Percentiles rank a stretch among this genome's conserved stretches.
Evolutionary conservation across 2,888 invertebrate genomes (phyloP).

Genomic region (Steinernema hermaphroditum): DNA sequence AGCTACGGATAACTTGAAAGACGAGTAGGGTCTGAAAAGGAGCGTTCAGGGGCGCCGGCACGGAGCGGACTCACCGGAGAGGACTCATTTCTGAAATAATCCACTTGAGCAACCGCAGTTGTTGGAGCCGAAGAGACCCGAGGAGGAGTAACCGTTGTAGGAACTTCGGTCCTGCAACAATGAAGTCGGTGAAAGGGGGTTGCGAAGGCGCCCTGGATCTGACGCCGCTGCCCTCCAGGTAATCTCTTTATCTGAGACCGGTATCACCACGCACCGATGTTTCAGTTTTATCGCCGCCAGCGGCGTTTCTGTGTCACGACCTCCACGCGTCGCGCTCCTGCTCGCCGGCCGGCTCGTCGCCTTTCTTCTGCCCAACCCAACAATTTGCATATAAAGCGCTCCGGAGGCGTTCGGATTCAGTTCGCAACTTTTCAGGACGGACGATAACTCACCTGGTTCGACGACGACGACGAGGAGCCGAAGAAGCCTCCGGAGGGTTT

Average conservation of each 20-base stretch:
- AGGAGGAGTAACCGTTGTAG: slow-evolving; percentile 44
- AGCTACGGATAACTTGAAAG: slow-evolving; percentile 8
- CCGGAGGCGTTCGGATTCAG: background rate
- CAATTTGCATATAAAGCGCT: slow-evolving; percentile 23
- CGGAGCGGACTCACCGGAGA: slow-evolving; percentile 6
- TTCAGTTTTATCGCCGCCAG: slow-evolving; percentile 31
- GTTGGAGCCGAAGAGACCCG: slow-evolving; percentile 46
- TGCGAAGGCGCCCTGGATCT: slow-evolving; percentile 12
- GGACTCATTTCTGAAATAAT: slow-evolving; percentile 43
- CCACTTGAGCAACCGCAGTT: slow-evolving; percentile 44
- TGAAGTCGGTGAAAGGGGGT: slow-evolving; percentile 6
- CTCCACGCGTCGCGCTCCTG: slow-evolving; percentile 26
- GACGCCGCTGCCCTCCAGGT: background rate
- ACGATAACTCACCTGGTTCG: slow-evolving; percentile 48
- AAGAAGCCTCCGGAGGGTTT: slow-evolving; percentile 24
- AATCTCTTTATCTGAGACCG: slow-evolving; percentile 27
- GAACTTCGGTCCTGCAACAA: slow-evolving; percentile 36
- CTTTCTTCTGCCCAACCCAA: background rate
- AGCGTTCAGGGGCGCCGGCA: slow-evolving; percentile 9
- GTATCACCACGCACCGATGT: slow-evolving; percentile 31
- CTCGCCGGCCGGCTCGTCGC: background rate
- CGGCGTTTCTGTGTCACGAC: slow-evolving; percentile 31
- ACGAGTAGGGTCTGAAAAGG: slow-evolving; percentile 29
- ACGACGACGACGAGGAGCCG: slow-evolving; percentile 30
- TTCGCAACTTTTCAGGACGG: slow-evolving; percentile 22